phyloP scores from a whole-genome alignment of 2,113 vertebrate species.

The Apeltes quadracus region DNA sequence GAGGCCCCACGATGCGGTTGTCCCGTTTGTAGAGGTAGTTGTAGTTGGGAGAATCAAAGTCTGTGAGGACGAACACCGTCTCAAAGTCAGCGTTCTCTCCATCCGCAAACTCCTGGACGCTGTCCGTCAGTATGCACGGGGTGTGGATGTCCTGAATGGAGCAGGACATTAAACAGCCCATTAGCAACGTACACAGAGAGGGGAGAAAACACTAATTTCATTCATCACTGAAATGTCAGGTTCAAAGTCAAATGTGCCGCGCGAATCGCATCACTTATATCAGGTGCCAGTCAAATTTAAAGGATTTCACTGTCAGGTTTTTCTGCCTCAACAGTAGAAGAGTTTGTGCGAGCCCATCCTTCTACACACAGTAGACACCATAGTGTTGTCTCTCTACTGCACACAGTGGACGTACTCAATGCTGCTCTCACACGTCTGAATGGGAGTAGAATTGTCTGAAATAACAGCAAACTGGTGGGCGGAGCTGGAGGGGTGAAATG shows the following conservation, averaged over 20 bases:
- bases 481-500: conserved; percentile 2
- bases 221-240: not conserved
- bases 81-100: conserved; percentile 89
- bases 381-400: not conserved
- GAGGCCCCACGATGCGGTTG: conserved; percentile 90
- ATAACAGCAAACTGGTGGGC: conserved; percentile 3
- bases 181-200: not conserved
- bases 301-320: not conserved
- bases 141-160: conserved; percentile 87
- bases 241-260: not conserved
- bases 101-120: conserved; percentile 84
- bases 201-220: no score
- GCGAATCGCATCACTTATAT: no score
- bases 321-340: no score
- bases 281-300: not conserved
- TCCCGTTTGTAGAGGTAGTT: conserved; percentile 87
- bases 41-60: conserved; percentile 87
- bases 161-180: not conserved
- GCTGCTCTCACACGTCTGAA: conserved; percentile 6
- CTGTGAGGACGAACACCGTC: conserved; percentile 87
- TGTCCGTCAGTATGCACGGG: conserved; percentile 85
- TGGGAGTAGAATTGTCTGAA: not conserved
- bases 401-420: not conserved
- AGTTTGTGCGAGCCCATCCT: no score
- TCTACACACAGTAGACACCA: not conserved